Conservation (phyloP, 2,888 invertebrate genomes). For the Hypomecis punctinalis region DNA sequence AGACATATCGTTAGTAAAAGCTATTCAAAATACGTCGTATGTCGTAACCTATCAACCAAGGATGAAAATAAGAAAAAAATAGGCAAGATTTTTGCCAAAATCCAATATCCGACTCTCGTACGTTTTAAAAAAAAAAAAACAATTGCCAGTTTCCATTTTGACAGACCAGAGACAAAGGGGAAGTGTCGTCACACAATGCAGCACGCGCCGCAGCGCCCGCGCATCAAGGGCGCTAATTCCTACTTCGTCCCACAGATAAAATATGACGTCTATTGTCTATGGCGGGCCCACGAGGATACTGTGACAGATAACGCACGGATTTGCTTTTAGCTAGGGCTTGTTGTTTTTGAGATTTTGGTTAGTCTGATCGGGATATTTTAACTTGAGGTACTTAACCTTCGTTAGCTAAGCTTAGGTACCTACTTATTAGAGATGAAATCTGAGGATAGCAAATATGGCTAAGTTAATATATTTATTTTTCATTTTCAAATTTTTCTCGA, state of each 20-base stretch:
- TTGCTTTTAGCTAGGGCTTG: conserved; percentile 25
- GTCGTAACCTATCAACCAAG: no score
- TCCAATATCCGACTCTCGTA: conserved; percentile 3
- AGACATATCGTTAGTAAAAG: no score
- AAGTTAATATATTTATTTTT: no score
- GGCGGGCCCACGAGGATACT: conserved; percentile 38
- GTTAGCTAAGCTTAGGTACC: neutral
- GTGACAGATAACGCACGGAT: conserved; percentile 57
- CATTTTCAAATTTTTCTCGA: no score
- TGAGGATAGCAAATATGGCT: no score
- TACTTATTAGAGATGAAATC: neutral
- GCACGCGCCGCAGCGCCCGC: conserved; percentile 52
- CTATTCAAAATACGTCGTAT: no score
- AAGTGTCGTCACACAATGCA: conserved; percentile 40
- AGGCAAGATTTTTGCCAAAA: neutral
- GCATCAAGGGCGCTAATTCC: conserved; percentile 56
- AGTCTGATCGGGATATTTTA: conserved; percentile 26
- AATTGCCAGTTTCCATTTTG: conserved; percentile 23
- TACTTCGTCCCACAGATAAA: conserved; percentile 52
- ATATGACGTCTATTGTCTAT: conserved; percentile 19
- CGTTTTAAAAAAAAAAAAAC: conserved; percentile 26
- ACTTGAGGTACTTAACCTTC: conserved; percentile 10
- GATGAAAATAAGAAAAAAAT: no score
- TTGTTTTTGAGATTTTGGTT: conserved; percentile 22
- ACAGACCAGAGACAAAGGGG: conserved; percentile 41